phyloP scores from a whole-genome alignment of 2,113 vertebrate genomes.

The Tetrax tetrax region DNA sequence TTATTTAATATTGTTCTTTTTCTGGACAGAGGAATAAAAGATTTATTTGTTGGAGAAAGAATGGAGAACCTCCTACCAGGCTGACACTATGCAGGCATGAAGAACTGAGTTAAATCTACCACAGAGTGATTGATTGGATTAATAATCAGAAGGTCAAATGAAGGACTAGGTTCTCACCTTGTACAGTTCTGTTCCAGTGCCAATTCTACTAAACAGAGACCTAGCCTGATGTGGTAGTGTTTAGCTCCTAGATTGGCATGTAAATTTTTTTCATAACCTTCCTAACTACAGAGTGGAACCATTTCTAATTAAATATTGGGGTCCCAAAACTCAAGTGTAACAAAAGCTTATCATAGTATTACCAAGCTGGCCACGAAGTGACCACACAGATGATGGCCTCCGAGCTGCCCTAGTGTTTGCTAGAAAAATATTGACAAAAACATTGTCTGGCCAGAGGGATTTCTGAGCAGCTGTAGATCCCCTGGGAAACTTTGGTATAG shows the following conservation, averaged over 20 bases:
- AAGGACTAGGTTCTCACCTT: slow-evolving; percentile 20
- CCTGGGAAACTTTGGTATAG: background rate
- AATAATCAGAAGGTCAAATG: slow-evolving; percentile 44
- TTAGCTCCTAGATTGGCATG: background rate
- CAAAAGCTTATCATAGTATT: background rate
- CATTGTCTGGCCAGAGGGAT: background rate
- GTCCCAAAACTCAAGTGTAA: background rate
- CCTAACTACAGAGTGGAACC: background rate
- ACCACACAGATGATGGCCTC: background rate
- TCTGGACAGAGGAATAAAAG: slow-evolving; percentile 25
- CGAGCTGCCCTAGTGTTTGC: background rate
- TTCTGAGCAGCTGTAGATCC: background rate
- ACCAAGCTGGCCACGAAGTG: background rate
- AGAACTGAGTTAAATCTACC: slow-evolving; percentile 28
- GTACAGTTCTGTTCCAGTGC: background rate
- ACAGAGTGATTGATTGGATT: slow-evolving; percentile 50
- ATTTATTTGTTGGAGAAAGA: background rate
- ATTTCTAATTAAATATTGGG: background rate
- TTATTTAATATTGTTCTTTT: slow-evolving; percentile 10
- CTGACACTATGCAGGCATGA: background rate
- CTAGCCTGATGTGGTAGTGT: background rate
- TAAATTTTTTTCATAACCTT: background rate
- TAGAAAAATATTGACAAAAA: background rate
- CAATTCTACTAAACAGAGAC: background rate
- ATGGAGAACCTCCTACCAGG: slow-evolving; percentile 8